Conservation (phyloP, 1,140 invertebrate species). For the Hyphantria cunea region DNA sequence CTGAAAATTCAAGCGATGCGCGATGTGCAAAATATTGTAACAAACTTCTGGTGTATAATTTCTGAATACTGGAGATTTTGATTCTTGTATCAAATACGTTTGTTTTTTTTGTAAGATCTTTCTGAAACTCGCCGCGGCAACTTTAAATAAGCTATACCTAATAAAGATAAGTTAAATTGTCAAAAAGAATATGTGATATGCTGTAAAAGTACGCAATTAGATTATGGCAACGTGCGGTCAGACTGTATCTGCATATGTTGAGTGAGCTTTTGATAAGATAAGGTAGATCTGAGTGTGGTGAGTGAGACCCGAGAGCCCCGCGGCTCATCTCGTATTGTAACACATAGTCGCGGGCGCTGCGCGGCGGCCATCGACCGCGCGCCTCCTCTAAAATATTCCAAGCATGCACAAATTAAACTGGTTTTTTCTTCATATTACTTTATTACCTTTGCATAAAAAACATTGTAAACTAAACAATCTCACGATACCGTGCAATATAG, state of each 20-base stretch:
- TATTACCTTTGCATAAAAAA: conserved; percentile 71
- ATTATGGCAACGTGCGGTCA: conserved; percentile 15
- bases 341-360: conserved; percentile 27
- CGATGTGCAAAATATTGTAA: conserved; percentile 7
- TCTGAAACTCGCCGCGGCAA: background rate
- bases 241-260: conserved; percentile 17
- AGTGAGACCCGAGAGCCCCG: conserved; percentile 34
- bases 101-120: background rate
- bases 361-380: conserved; percentile 68
- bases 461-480: conserved; percentile 49
- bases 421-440: conserved; percentile 72
- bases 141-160: background rate
- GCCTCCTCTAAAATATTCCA: conserved; percentile 74
- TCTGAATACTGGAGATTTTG: background rate
- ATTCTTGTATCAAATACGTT: background rate
- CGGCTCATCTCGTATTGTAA: conserved; percentile 21
- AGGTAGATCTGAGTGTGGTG: conserved; percentile 4
- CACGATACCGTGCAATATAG: conserved; percentile 16
- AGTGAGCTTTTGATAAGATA: conserved; percentile 26
- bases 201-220: conserved; percentile 15
- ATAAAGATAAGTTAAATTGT: conserved; percentile 24
- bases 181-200: conserved; percentile 12
- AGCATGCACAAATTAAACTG: conserved; percentile 79
- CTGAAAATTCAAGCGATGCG: conserved; percentile 15
- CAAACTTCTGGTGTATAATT: too few species aligned